Percentiles rank a stretch among this genome's conserved stretches.
Conservation (phyloP, 2,888 invertebrate genomes). For the Osmoderma eremita region DNA sequence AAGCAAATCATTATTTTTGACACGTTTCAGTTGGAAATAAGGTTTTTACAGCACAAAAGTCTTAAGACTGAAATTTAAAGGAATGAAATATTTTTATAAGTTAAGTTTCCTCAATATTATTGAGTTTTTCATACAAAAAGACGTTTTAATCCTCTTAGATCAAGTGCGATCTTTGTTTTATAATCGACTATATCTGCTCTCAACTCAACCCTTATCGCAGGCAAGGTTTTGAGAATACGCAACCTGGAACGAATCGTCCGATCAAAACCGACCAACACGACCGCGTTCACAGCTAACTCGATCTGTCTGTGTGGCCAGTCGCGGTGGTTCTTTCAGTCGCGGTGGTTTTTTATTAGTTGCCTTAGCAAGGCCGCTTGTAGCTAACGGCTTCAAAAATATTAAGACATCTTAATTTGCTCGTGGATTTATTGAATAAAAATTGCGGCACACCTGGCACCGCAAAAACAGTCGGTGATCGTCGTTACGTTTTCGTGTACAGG, state of each 20-base stretch:
- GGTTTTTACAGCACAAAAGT: no score
- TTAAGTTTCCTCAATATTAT: no score
- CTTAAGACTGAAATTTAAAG: no score
- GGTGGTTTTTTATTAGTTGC: conserved; percentile 52
- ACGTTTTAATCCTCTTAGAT: no score
- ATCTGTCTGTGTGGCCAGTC: conserved; percentile 53
- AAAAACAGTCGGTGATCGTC: conserved; percentile 5
- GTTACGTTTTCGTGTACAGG: conserved; percentile 4
- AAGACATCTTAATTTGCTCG: conserved; percentile 49
- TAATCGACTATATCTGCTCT: no score
- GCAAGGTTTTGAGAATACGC: conserved; percentile 38
- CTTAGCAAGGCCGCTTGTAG: conserved; percentile 53
- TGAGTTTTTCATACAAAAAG: no score
- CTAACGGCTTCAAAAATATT: conserved; percentile 49
- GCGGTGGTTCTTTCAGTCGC: conserved; percentile 52
- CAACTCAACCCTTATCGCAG: no score
- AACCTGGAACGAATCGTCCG: conserved; percentile 3
- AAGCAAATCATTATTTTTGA: no score
- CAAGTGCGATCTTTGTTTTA: no score
- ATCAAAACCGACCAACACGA: conserved; percentile 44
- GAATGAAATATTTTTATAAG: no score
- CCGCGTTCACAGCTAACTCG: conserved; percentile 48
- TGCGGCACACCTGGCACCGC: conserved; percentile 41
- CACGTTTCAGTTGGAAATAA: no score
- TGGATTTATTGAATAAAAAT: conserved; percentile 50